Percentiles rank a stretch among this genome's conserved stretches.
Conservation (phyloP, 2,113 vertebrate species). For the Deroptyus accipitrinus region DNA sequence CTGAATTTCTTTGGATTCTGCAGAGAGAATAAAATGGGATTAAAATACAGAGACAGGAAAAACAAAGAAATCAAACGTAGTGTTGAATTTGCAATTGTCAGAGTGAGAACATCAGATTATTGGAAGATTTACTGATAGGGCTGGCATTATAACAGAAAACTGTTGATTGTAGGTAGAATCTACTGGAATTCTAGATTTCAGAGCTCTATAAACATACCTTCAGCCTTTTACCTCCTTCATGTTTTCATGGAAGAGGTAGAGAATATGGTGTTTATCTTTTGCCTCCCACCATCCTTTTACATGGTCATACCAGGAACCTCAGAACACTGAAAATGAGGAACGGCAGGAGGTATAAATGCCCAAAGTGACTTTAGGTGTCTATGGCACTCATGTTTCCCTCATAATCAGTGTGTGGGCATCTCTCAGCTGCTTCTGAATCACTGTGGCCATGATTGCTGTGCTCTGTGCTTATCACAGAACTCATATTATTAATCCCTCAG, state of each 20-base stretch:
- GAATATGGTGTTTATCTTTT: slow-evolving; percentile 72
- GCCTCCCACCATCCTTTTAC: slow-evolving; percentile 81
- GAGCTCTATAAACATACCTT: neutral
- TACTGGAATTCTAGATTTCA: neutral
- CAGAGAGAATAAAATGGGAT: neutral
- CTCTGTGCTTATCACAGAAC: neutral
- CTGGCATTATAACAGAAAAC: neutral
- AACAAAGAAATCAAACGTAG: neutral
- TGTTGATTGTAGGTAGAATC: neutral
- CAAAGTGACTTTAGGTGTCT: neutral
- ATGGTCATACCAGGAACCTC: slow-evolving; percentile 80
- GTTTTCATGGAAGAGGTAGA: slow-evolving; percentile 80
- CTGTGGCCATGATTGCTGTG: neutral
- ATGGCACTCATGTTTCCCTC: neutral
- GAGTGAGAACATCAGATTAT: neutral
- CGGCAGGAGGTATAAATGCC: neutral
- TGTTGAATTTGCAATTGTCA: neutral
- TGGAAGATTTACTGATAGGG: neutral
- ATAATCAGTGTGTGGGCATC: neutral
- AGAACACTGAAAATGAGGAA: slow-evolving; percentile 66
- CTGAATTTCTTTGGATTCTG: slow-evolving; percentile 70
- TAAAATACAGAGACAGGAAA: neutral
- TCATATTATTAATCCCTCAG: neutral
- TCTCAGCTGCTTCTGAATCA: neutral
- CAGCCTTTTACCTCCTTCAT: slow-evolving; percentile 74